Evolutionary conservation across 2,113 vertebrate genomes (phyloP), one percentile per base, ranked within the genome.

Genomic region (Leiothrix lutea): DNA sequence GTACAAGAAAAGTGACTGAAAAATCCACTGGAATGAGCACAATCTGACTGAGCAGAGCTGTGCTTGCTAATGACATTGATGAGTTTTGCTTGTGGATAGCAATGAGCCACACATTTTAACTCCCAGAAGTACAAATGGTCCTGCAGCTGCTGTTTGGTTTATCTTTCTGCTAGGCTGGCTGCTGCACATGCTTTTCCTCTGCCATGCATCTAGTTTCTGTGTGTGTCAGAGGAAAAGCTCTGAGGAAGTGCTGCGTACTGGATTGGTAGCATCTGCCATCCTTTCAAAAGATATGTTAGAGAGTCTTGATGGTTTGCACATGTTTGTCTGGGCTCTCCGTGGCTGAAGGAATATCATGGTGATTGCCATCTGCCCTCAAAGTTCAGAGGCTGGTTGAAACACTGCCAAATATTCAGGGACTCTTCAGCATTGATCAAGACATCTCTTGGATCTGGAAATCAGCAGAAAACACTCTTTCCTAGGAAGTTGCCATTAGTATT

Each of bases 31-130:
- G 44, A 92, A 79, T 72, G 65, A 94, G 56, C 70, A 70, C 2
- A 12, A 45, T 60, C 73, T 86, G 72, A 74, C 72, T 88, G 86
- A 94, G 57, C 61, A 67, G 86, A 92, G 48, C 36, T 74, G 14
- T 67, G 61, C 75, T 86, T 75, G 42, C 57, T 94, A 89, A 95
- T 85, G 72, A 61, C 33, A 3, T 81, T 78, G 84, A 75, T 56
- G 62, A 75, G 45, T 87, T 95, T 91, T 91, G 61, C 83, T 84
- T 86, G 53, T 87, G 61, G 77, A 36, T 92, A 89, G 73, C 65
- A 84, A 67, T 75, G 70, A 94, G 73, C 40, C 65, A 79, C 70
- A 11, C 53, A 78, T 64, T 89, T 86, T 65, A 94, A 92, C 65
- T 95, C 73, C 48, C 33, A n/a, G 51, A 72, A 86, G 44, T 67